These are phyloP conservation scores for Hemicrepidius hirtus DNA, from an alignment of 2,888 invertebrate genomes.

Conservation along the genomic window DNA sequence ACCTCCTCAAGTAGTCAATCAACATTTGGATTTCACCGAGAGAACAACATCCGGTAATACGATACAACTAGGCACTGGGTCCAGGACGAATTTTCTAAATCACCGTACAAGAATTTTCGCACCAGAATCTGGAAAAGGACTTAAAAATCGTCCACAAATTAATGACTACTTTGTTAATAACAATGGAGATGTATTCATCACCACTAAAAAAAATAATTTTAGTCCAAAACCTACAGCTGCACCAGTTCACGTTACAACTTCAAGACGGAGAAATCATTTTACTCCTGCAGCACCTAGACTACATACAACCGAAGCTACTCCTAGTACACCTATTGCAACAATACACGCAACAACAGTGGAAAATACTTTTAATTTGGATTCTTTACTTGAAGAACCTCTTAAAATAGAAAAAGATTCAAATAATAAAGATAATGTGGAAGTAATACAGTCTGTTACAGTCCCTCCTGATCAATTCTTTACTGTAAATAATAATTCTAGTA, in stretches of 20 bases:
- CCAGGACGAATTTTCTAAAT: conserved; percentile 62
- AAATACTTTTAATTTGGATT: conserved; percentile 73
- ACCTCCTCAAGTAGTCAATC: conserved; percentile 62
- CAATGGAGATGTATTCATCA: conserved; percentile 66
- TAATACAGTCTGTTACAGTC: conserved; percentile 40
- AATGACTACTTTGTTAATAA: conserved; percentile 68
- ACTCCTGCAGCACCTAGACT: conserved; percentile 55
- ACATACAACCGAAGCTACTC: conserved; percentile 56
- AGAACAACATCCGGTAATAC: conserved; percentile 38
- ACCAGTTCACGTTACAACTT: conserved; percentile 59
- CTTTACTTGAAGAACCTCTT: conserved; percentile 76
- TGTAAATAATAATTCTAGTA: background rate
- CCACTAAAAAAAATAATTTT: conserved; percentile 61
- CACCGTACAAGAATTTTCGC: conserved; percentile 67
- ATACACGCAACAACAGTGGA: conserved; percentile 50
- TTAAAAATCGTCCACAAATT: conserved; percentile 60
- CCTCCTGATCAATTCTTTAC: conserved; percentile 34
- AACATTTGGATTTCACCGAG: conserved; percentile 64
- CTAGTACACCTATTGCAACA: conserved; percentile 52
- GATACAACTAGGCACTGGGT: conserved; percentile 50
- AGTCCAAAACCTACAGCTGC: conserved; percentile 62
- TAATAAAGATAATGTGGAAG: conserved; percentile 55
- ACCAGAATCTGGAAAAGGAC: conserved; percentile 61
- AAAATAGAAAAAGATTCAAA: conserved; percentile 67
- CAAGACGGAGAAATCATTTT: conserved; percentile 63